phyloP scores from a whole-genome alignment of 2,113 vertebrate species.

The Dicerorhinus sumatrensis region DNA sequence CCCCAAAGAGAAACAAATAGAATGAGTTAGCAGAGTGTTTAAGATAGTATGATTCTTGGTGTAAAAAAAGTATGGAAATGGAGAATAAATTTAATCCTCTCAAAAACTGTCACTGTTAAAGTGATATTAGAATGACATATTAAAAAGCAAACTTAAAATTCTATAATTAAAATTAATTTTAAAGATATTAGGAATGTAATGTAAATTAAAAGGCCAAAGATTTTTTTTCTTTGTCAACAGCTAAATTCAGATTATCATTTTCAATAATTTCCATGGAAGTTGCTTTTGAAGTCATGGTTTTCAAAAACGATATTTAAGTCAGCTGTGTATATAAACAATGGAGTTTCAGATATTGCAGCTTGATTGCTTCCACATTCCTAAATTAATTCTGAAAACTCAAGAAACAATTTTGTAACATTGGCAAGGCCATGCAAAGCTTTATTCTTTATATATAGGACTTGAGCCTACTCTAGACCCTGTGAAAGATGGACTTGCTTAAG shows the following conservation, averaged over 20 bases:
- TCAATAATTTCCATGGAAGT: conserved; percentile 18
- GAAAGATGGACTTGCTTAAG: conserved; percentile 23
- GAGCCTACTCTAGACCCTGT: not conserved
- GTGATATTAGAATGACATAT: not conserved
- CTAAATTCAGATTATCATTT: conserved; percentile 39
- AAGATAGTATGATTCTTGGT: not conserved
- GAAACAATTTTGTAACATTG: not conserved
- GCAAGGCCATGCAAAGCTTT: not conserved
- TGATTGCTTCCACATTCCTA: not conserved
- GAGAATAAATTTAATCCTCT: conserved; percentile 37
- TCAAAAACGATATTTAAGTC: conserved; percentile 37
- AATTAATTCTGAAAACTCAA: conserved; percentile 53
- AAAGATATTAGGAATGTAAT: not conserved
- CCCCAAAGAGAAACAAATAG: conserved; percentile 53
- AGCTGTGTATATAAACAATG: not conserved
- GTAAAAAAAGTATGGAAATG: conserved; percentile 1
- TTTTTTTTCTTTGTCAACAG: not conserved
- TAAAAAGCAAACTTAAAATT: conserved; percentile 36
- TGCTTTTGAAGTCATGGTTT: not conserved
- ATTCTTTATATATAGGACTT: not conserved
- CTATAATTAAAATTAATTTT: conserved; percentile 42
- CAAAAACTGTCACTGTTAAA: not conserved
- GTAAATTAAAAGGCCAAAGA: not conserved
- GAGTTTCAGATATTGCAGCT: not conserved
- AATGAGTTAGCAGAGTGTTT: conserved; percentile 39